A percentile compares a stretch with the other conserved stretches of the same genome.
Conservation (phyloP, 2,797 vertebrate species). For the Ispidina picta region DNA sequence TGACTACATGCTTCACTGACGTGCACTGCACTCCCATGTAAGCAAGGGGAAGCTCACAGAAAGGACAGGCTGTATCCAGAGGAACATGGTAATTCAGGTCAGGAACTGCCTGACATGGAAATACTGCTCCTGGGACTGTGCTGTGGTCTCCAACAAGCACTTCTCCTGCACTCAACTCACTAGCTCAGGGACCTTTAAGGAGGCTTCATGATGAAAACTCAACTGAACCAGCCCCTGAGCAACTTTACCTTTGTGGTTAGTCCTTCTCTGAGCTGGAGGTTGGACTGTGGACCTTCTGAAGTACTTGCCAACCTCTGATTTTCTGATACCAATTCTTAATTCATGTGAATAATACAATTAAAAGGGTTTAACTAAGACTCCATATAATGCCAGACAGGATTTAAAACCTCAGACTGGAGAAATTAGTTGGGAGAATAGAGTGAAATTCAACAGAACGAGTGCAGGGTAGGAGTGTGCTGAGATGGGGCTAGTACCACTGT, state of each 20-base stretch:
- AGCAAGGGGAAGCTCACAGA: neutral
- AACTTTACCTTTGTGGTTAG: neutral
- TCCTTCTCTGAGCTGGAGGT: neutral
- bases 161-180: slow-evolving; percentile 46
- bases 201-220: slow-evolving; percentile 64
- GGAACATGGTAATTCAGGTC: neutral
- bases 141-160: slow-evolving; percentile 41
- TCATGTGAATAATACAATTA: neutral
- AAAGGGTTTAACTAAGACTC: neutral
- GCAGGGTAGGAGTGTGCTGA: neutral
- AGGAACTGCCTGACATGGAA: neutral
- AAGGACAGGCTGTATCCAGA: neutral
- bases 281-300: neutral
- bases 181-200: slow-evolving; percentile 49
- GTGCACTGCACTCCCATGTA: rapidly evolving
- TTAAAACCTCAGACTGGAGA: neutral
- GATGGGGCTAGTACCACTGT: neutral
- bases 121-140: slow-evolving; percentile 44
- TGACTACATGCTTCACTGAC: neutral
- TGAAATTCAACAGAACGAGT: neutral
- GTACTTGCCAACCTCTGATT: neutral
- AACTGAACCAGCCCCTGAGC: neutral
- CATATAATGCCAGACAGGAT: neutral
- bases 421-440: neutral
- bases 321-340: neutral